Percentiles rank a stretch among this genome's conserved stretches.
Evolutionary conservation across 1,140 invertebrate genomes (phyloP).

Genomic region (Adelges cooleyi): DNA sequence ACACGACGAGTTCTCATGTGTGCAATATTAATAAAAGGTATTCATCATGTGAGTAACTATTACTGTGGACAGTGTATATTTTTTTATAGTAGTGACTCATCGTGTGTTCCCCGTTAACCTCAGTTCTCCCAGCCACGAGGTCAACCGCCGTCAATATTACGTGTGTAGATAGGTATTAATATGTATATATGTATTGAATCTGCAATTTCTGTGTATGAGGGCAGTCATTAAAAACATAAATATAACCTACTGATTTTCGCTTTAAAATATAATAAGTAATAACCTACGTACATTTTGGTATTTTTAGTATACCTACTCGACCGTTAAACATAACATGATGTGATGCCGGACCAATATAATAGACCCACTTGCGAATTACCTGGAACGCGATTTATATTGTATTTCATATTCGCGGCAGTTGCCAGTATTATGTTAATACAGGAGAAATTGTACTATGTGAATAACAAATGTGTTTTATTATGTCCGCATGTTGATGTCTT

Average conservation of each 20-base stretch:
- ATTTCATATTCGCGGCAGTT: too few species aligned
- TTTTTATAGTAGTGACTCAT: not conserved
- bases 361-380: not conserved
- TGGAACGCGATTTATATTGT: not conserved
- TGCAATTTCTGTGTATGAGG: constrained; percentile 3
- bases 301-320: not conserved
- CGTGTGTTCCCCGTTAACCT: constrained; percentile 17
- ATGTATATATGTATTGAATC: constrained; percentile 2
- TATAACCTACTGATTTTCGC: too few species aligned
- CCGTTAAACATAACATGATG: not conserved
- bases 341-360: constrained; percentile 7
- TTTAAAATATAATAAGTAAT: too few species aligned
- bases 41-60: constrained; percentile 1
- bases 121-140: constrained; percentile 5
- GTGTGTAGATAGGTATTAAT: too few species aligned
- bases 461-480: too few species aligned
- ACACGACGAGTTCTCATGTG: not conserved
- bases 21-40: constrained; percentile 1
- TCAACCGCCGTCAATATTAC: not conserved
- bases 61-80: constrained; percentile 4
- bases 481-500: too few species aligned
- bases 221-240: constrained; percentile 13
- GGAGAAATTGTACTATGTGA: too few species aligned
- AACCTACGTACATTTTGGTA: not conserved
- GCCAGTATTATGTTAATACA: too few species aligned